Evolutionary conservation across 2,113 vertebrate species (phyloP), one percentile per base, ranked within the genome.

Genomic region (Oreocharis arfaki): DNA sequence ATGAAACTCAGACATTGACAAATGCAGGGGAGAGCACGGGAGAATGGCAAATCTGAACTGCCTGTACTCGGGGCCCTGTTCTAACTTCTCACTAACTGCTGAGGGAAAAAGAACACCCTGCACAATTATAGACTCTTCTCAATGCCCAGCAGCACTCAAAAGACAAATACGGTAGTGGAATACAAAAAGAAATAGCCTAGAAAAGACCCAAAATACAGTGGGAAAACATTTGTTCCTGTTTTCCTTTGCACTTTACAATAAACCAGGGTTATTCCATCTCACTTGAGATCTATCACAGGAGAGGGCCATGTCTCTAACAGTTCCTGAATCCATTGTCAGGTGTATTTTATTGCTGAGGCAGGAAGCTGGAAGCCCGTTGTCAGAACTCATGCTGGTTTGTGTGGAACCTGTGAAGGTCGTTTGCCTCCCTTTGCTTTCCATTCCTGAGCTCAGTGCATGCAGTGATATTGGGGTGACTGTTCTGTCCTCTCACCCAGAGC

Each of bases 1-100:
- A 68, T 84, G 92, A 70, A 91, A 78, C 68, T 81, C 87, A 71
- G 82, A 86, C 85, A 68, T 17, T 93, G 93, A 90, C 79, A 95
- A 88, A 96, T 67, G 68, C 56, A 89, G 30, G n/a, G 33, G 39
- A 89, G 65, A 82, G 41, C 77, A 74, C 0, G 0, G 59, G 44
- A 74, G 52, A 92, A 67, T 63, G 83, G 75, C 61, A 93, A 77
- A 56, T 27, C 67, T 77, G 61, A 83, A 59, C 63, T 28, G 79
- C 71, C 39, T 30, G 21, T 20, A 20, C 5, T 4, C 46, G 5
- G 22, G 13, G 63, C 68, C 60, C 52, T 70, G 20, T 52, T 88
- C 47, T 80, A 61, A 85, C 78, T 89, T 57, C 83, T 2, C 1
- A 1, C 63, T 77, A 46, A 68, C 53, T 91, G 70, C 37, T 80